These are phyloP conservation scores for Drosophila pseudoobscura DNA, from an alignment of 1,140 invertebrate species.

Conservation along the genomic window DNA sequence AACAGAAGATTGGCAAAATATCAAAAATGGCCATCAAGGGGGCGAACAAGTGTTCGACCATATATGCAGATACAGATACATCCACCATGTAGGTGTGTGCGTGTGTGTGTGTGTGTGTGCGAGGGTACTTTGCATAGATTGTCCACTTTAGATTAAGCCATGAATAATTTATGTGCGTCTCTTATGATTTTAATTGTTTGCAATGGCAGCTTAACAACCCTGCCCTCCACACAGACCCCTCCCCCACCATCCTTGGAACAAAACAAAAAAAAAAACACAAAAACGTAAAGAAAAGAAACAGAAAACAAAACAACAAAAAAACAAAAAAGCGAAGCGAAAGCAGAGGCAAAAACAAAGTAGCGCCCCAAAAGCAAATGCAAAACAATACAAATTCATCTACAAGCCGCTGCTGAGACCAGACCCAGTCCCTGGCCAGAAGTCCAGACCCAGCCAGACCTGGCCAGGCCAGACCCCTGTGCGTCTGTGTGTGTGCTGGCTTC, in stretches of 20 bases:
- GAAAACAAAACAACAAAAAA: background rate
- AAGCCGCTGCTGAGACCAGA: constrained; percentile 16
- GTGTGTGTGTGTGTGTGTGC: constrained; percentile 33
- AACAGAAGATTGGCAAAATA: constrained; percentile 41
- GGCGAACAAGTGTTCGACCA: constrained; percentile 20
- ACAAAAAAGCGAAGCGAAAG: constrained; percentile 3
- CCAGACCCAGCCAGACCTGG: constrained; percentile 26
- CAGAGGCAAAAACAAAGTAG: constrained; percentile 72
- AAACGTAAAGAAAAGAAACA: constrained; percentile 6
- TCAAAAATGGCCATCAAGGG: constrained; percentile 44
- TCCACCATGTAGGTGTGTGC: background rate
- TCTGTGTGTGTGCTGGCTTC: constrained; percentile 30
- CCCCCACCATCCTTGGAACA: constrained; percentile 24
- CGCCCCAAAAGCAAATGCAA: constrained; percentile 81
- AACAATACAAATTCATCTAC: constrained; percentile 80
- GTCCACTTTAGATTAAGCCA: constrained; percentile 83
- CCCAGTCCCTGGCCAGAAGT: background rate
- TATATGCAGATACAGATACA: constrained; percentile 1
- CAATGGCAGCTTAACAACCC: constrained; percentile 80
- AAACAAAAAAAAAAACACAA: background rate
- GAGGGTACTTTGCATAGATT: constrained; percentile 78
- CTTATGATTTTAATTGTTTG: constrained; percentile 83
- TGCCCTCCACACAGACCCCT: constrained; percentile 1
- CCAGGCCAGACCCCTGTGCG: constrained; percentile 27
- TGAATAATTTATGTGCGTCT: constrained; percentile 83